Conservation (phyloP, 2,888 invertebrate genomes). For the Heliconius sara region DNA sequence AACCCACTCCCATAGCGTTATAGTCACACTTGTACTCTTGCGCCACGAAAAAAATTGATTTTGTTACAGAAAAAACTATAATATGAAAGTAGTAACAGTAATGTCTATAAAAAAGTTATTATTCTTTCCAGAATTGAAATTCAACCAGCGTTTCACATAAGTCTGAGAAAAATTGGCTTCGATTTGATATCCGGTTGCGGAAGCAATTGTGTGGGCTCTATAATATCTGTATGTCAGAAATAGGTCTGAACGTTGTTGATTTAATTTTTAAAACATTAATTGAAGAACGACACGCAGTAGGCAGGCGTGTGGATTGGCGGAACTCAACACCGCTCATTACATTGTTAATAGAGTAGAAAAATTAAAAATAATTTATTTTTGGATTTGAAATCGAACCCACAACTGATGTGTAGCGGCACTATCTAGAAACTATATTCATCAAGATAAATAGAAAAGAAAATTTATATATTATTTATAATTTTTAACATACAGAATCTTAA, state of each 20-base stretch:
- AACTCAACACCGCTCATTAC: too few species aligned
- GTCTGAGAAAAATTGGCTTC: background rate
- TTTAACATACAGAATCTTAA: too few species aligned
- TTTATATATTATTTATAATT: too few species aligned
- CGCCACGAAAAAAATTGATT: background rate
- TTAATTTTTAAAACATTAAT: background rate
- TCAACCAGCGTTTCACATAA: background rate
- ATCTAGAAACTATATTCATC: too few species aligned
- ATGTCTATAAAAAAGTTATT: background rate
- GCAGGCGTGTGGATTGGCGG: too few species aligned
- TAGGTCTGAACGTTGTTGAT: background rate
- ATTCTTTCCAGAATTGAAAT: background rate
- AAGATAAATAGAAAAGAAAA: too few species aligned
- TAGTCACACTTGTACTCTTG: too few species aligned
- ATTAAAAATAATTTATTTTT: too few species aligned
- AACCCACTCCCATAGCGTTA: too few species aligned
- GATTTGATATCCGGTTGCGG: conserved; percentile 9
- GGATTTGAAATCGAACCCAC: too few species aligned
- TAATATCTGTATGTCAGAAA: background rate
- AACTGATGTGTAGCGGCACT: too few species aligned
- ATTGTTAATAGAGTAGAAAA: too few species aligned
- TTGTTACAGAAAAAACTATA: background rate
- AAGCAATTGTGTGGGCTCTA: background rate
- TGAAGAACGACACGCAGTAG: background rate
- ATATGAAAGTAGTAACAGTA: background rate